Evolutionary conservation across 2,797 vertebrate species (phyloP), one percentile per base, ranked within the genome.

Genomic region (Danio choprae): DNA sequence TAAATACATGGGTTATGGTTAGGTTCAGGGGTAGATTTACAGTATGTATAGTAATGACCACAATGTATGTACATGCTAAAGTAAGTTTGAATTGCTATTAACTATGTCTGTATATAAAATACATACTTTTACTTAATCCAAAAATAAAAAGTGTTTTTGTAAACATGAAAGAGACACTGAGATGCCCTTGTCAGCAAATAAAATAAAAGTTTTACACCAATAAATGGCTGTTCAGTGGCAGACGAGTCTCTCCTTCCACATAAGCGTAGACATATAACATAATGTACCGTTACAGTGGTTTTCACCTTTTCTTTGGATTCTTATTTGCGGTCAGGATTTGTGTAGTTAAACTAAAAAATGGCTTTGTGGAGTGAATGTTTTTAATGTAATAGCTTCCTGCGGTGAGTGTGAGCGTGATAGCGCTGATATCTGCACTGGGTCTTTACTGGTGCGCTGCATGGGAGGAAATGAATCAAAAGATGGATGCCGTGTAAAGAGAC

Each of bases 301-400:
- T 88, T 84, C 81, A 86, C 87, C 78, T 85, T 89, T 86, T 88
- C 84, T 87, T 86, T 87, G 81, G 85, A 87, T 87, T 88, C 80
- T 89, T 93, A 91, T 90, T 91, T 81, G 83, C 75, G 84, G 84
- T 86, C 88, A 90, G 89, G 88, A 89, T 90, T 90, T 83, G 80
- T 84, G 88, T 89, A 88, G 88, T 93, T 93, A 91, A 92, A 91
- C 89, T 91, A 87, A 93, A 59, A 64, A 67, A 46, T 90, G 87
- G 89, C 89, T 89, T 88, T 85, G 77, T 85, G 89, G 89, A 91
- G 90, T 91, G 88, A 84, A 84, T 87, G 90, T 92, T 93, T 92
- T 91, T 91, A 88, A 90, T 85, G 81, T 85, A 86, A 89, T 90
- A 90, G 91, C 91, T 93, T 90, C 87, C 87, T 85, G 84, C 67